Evolutionary conservation across 2,888 invertebrate genomes (phyloP), one percentile per base, ranked within the genome.

Genomic region (Cistogaster globosa): DNA sequence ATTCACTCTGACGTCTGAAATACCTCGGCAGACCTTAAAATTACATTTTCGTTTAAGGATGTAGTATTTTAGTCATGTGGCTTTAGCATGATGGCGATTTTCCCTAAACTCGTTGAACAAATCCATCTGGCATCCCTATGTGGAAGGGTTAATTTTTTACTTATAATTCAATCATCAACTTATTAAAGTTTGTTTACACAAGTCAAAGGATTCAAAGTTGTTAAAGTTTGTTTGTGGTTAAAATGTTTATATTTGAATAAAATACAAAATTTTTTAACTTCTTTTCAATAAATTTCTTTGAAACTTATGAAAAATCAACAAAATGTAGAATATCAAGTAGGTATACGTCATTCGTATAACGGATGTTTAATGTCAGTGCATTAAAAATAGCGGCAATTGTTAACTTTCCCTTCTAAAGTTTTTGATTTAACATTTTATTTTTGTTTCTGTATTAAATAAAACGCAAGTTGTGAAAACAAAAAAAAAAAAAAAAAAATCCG

Each of bases 141-240:
- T 38, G 63, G 51, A 36, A 26, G 51, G 20, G 6, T 38, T 69
- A 36, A 55, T 32, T 16, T 65, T 32, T 51, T 51, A 20, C 58
- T 80, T 72, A 57, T 80, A 80, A 80, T 72, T 80, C 72, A 80
- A 80, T 80, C 72, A 80, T 16, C 18, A 51, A 80, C 67, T 36
- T 67, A 60, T 60, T 53, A 32, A 57, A 57, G 45, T 74, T 45
- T 51, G 62, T 67, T 62, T 51, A 9, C 32, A 55, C 48, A 71
- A 84, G 51, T 53, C 11, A 75, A 55, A 53, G 51, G 16, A n/a
- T 48, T 57, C 26, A 32, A 58, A 51, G 65, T 58, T 71, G 51
- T 36, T 65, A 69, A 71, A 72, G 12, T 51, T 71, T 68, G 76
- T 18, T 45, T 76, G 68, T 36, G 68, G 77, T 62, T 68, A 26